These are phyloP conservation scores for Pogonomyrmex californicus DNA, from an alignment of 1,140 invertebrate genomes.

Conservation along the genomic window DNA sequence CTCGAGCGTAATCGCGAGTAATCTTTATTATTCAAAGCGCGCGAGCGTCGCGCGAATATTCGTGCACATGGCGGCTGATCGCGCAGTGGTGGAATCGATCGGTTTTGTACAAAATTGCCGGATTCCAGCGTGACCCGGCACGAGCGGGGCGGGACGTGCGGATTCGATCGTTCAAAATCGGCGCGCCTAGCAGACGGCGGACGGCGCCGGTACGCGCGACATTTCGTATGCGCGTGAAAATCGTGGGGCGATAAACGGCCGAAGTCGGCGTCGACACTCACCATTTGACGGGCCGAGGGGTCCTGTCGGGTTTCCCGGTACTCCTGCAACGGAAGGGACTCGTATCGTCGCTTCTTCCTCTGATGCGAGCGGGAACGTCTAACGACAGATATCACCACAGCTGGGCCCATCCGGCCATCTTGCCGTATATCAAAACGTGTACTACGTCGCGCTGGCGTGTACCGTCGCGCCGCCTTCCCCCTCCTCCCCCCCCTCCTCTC, in stretches of 20 bases:
- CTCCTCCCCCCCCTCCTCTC: neutral
- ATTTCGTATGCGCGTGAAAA: neutral
- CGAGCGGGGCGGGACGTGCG: neutral
- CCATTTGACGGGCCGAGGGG: constrained; percentile 65
- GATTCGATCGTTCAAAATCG: constrained; percentile 65
- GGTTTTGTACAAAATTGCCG: neutral
- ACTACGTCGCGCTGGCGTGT: constrained; percentile 67
- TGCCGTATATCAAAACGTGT: constrained; percentile 67
- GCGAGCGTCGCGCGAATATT: neutral
- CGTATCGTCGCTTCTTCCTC: constrained; percentile 65
- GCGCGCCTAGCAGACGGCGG: constrained; percentile 68
- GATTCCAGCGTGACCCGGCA: neutral
- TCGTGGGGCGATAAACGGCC: neutral
- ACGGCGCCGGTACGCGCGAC: constrained; percentile 41
- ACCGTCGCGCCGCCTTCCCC: neutral
- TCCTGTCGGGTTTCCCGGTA: constrained; percentile 38
- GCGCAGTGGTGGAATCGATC: neutral
- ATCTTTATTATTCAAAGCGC: no score
- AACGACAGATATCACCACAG: constrained; percentile 74
- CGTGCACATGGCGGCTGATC: neutral
- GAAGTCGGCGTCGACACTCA: constrained; percentile 48
- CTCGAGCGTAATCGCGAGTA: no score
- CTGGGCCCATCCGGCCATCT: constrained; percentile 77
- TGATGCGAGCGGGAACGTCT: constrained; percentile 67
- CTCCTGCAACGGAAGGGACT: constrained; percentile 59